Evolutionary conservation across 2,797 vertebrate species (phyloP), one percentile per base, ranked within the genome.

Genomic region (Tarsius wallacei): DNA sequence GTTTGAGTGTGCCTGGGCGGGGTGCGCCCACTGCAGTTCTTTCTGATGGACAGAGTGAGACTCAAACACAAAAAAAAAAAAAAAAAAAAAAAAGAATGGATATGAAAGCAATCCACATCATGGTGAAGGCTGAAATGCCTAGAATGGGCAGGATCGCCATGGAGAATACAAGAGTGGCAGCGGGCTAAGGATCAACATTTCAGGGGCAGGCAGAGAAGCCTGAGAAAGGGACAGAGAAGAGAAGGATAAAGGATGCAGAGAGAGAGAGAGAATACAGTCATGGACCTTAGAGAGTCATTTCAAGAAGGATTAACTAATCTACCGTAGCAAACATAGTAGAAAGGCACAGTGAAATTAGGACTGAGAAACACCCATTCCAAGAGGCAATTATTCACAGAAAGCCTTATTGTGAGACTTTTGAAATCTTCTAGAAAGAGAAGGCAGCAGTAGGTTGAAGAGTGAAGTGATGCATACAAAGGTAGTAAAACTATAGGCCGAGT

Each of bases 221-320:
- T 71, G 33, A 7, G 31, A 76, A 73, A 93, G 6, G n/a, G 59
- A 85, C 19, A 61, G 31, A 87, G 78, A 64, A 83, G 59, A 71
- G 80, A 77, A 51, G 51, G 71, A 28, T 59, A 89, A 83, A 89
- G n/a, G 15, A 71, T 3, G 9, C 51, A 59, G 68, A 77, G 61
- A 59, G 31, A 55, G 19, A 55, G 61, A 42, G 36, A 94, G 61
- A 64, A 51, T 19, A 87, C 1, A 92, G 68, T 70, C 14, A 76
- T 2, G 91, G 36, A 55, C 36, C 36, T 70, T 66, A 82, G 1
- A 84, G 55, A 90, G 19, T 6, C 89, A 36, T 59, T 91, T 93
- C 64, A 84, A 87, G 66, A 64, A 66, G 24, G 59, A 87, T 78
- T 53, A 95, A 76, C 36, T 93, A 51, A 90, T 59, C 84, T 73